A percentile compares a stretch with the other conserved stretches of the same genome.
Evolutionary conservation across 2,113 vertebrate genomes (phyloP).

Genomic region (Delphinapterus leucas): DNA sequence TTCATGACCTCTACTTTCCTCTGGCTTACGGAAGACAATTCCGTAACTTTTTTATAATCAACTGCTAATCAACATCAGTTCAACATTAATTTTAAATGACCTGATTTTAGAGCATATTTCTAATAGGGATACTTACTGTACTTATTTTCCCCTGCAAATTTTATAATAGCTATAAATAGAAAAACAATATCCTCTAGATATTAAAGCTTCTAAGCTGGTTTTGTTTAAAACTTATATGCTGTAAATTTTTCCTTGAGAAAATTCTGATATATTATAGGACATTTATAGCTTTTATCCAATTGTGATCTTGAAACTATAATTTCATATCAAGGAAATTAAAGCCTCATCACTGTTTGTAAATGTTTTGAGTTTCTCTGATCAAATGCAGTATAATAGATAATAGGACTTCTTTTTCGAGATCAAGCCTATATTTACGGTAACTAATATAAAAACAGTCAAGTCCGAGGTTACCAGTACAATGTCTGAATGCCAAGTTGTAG

Average conservation of each 20-base stretch:
- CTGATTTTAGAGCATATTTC: neutral
- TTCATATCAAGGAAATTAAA: neutral
- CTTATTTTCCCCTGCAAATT: neutral
- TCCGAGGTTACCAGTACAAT: neutral
- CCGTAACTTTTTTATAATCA: neutral
- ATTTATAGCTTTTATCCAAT: neutral
- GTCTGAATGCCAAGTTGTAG: neutral
- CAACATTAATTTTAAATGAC: neutral
- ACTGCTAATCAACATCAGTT: neutral
- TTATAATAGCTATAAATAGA: neutral
- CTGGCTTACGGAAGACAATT: neutral
- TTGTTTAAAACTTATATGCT: slow-evolving; percentile 1
- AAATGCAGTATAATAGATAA: neutral
- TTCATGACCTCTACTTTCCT: neutral
- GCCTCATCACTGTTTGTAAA: neutral
- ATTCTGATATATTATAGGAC: neutral
- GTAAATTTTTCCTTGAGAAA: neutral
- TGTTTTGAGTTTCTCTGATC: slow-evolving; percentile 16
- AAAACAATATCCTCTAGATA: neutral
- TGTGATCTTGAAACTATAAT: neutral
- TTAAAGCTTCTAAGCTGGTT: neutral
- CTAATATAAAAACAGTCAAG: neutral
- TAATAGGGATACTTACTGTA: neutral
- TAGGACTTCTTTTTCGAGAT: neutral
- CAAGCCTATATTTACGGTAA: neutral